Conservation (phyloP, 1,140 invertebrate genomes). For the Parasteatoda tepidariorum region DNA sequence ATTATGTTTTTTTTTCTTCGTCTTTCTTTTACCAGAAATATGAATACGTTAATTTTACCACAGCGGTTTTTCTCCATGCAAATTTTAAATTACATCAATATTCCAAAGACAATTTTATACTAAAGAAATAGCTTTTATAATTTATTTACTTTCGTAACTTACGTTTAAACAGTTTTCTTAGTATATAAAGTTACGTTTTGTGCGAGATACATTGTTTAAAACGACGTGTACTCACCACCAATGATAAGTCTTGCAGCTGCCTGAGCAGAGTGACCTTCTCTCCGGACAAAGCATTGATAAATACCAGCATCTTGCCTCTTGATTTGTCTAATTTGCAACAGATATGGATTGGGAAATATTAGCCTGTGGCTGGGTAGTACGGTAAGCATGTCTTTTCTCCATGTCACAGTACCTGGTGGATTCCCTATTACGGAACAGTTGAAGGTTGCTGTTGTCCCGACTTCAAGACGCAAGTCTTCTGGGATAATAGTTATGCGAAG, state of each 20-base stretch:
- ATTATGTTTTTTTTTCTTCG: no score
- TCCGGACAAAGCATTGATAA: conserved; percentile 95
- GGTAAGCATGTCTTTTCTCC: conserved; percentile 73
- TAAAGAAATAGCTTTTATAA: no score
- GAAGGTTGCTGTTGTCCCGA: conserved; percentile 93
- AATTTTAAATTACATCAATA: no score
- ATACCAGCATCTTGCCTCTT: conserved; percentile 95
- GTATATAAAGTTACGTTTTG: no score
- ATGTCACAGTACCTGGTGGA: conserved; percentile 75
- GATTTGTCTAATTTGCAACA: conserved; percentile 74
- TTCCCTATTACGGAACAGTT: conserved; percentile 90
- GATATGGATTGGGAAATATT: background rate
- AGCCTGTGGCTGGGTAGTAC: conserved; percentile 6
- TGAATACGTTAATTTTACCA: no score
- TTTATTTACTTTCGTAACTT: no score
- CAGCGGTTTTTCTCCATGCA: no score
- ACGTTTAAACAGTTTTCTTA: no score
- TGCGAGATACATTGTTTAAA: no score
- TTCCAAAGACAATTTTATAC: no score
- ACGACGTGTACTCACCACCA: conserved; percentile 69
- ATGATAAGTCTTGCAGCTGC: conserved; percentile 67
- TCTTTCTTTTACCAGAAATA: no score
- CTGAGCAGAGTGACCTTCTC: conserved; percentile 85
- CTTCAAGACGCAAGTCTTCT: conserved; percentile 92
- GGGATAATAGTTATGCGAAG: conserved; percentile 65